Evolutionary conservation across 2,888 invertebrate genomes (phyloP).

Genomic region (Conus canariensis): DNA sequence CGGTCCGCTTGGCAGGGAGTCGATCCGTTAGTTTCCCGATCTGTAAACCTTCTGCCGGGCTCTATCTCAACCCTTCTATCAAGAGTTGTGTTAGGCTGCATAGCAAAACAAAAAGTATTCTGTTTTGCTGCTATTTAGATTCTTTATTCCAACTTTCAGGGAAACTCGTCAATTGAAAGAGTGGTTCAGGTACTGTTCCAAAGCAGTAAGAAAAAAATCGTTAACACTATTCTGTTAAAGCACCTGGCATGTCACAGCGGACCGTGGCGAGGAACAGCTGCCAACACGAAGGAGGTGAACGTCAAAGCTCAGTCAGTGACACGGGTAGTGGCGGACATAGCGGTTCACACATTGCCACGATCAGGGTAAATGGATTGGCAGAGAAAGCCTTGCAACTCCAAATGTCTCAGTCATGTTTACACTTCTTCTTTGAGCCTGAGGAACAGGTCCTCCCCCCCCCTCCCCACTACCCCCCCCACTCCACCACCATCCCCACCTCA

Average conservation of each 20-base stretch:
- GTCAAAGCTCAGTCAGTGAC: neutral
- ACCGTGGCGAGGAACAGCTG: neutral
- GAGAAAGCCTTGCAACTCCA: neutral
- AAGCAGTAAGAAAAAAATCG: too few relatives aligned
- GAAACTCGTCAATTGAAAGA: too few relatives aligned
- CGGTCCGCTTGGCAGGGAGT: neutral
- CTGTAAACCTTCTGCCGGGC: neutral
- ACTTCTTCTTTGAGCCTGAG: neutral
- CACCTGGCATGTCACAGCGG: too few relatives aligned
- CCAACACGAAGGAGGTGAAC: neutral
- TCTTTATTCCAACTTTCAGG: too few relatives aligned
- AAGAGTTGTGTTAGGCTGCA: too few relatives aligned
- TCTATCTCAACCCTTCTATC: too few relatives aligned
- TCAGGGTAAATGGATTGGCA: neutral
- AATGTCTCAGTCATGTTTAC: conserved; percentile 3
- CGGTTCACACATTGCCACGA: conserved; percentile 3
- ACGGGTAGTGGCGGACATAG: neutral
- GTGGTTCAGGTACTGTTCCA: too few relatives aligned
- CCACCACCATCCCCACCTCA: neutral
- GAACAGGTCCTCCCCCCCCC: neutral
- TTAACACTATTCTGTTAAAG: too few relatives aligned
- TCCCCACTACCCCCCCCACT: neutral
- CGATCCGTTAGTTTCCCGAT: neutral
- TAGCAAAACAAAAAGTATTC: too few relatives aligned
- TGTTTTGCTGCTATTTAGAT: too few relatives aligned